Conservation (phyloP, 2,797 vertebrate genomes). For the Vireo griseus region DNA sequence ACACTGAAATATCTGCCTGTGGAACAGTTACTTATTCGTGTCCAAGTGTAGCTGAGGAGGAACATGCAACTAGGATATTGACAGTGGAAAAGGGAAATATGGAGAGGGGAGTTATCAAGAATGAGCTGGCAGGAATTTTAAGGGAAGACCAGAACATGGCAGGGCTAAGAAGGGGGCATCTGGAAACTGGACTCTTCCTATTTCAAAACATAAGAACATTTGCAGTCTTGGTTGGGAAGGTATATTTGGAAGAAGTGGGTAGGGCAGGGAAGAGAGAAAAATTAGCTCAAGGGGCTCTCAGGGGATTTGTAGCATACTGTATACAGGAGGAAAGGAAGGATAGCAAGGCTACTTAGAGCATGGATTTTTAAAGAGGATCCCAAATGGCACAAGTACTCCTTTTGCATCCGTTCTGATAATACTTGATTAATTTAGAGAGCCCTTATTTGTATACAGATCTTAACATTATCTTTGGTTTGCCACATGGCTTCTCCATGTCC, state of each 20-base stretch:
- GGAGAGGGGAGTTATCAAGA: background rate
- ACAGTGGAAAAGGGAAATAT: background rate
- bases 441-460: background rate
- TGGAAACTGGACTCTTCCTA: background rate
- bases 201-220: background rate
- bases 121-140: background rate
- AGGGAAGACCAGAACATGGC: background rate
- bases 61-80: background rate
- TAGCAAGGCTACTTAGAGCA: background rate
- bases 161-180: background rate
- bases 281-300: background rate
- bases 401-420: background rate
- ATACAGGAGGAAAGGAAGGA: background rate
- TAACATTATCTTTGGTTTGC: background rate
- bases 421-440: background rate
- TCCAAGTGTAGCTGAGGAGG: background rate
- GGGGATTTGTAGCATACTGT: background rate
- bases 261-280: background rate
- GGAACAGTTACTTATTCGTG: conserved; percentile 56
- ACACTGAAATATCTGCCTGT: conserved; percentile 59
- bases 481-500: background rate
- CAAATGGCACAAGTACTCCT: background rate
- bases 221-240: background rate
- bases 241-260: background rate
- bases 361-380: background rate